These are phyloP conservation scores for Scotopteryx bipunctaria DNA, from an alignment of 2,888 invertebrate genomes.

Conservation along the genomic window DNA sequence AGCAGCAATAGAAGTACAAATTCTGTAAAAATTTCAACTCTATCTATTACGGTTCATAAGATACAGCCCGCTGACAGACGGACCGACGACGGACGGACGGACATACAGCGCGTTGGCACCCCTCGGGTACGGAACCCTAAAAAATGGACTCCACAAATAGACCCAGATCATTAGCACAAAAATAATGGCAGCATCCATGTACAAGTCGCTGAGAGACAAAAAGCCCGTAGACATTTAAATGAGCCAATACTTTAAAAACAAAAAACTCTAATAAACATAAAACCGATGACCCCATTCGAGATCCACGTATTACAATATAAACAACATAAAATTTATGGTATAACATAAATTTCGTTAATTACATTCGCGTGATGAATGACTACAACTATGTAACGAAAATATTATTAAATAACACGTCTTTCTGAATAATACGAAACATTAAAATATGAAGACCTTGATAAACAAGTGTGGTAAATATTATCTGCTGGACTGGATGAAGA, in stretches of 20 bases:
- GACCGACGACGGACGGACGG: too few relatives aligned
- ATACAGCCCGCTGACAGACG: too few relatives aligned
- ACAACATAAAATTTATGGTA: constrained; percentile 66
- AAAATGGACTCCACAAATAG: not conserved
- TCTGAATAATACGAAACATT: constrained; percentile 26
- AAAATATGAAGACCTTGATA: too few relatives aligned
- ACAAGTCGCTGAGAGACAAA: constrained; percentile 7
- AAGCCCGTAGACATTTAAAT: constrained; percentile 3
- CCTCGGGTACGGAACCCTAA: too few relatives aligned
- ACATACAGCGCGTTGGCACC: too few relatives aligned
- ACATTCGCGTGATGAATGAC: constrained; percentile 67
- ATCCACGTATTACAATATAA: constrained; percentile 57
- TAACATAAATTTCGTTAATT: constrained; percentile 78
- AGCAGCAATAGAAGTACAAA: too few relatives aligned
- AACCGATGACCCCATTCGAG: constrained; percentile 58
- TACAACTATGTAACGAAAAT: constrained; percentile 64
- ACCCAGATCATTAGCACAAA: constrained; percentile 1
- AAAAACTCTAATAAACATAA: constrained; percentile 27
- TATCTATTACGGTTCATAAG: too few relatives aligned
- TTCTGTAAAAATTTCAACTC: too few relatives aligned
- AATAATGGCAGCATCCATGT: not conserved
- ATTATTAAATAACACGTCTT: constrained; percentile 58
- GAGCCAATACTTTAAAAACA: constrained; percentile 6
- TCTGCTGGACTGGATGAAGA: too few relatives aligned
- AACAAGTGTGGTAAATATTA: too few relatives aligned